Evolutionary conservation across 2,888 invertebrate genomes (phyloP).

Genomic region (Tenthredo distinguenda): DNA sequence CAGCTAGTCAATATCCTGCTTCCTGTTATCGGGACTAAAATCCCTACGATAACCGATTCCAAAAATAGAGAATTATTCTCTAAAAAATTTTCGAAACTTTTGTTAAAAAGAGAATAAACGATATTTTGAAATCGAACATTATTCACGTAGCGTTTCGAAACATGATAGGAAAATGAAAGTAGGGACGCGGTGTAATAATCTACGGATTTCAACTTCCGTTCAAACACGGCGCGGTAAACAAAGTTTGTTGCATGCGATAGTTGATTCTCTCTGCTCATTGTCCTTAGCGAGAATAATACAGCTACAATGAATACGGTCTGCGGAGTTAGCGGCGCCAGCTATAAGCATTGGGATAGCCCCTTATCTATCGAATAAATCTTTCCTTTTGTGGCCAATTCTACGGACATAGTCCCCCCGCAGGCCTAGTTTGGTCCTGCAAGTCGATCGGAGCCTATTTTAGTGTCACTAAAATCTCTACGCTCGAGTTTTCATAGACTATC

Average conservation of each 20-base stretch:
- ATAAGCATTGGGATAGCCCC: slow-evolving; percentile 20
- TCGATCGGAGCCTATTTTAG: slow-evolving; percentile 30
- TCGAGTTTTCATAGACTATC: slow-evolving; percentile 42
- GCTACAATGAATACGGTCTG: neutral
- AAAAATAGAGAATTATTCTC: neutral
- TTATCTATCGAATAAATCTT: slow-evolving; percentile 47
- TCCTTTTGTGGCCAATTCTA: slow-evolving; percentile 42
- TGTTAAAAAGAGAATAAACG: neutral
- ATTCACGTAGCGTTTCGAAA: too few relatives aligned
- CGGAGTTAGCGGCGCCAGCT: slow-evolving; percentile 3
- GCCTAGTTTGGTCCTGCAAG: neutral
- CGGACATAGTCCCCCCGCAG: neutral
- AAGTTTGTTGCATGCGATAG: slow-evolving; percentile 19
- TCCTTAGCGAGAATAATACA: neutral
- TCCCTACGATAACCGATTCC: neutral
- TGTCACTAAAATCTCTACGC: slow-evolving; percentile 39
- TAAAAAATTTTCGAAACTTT: neutral
- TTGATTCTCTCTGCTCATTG: slow-evolving; percentile 23
- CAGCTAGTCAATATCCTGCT: neutral
- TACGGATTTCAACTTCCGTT: neutral
- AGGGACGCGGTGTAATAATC: neutral
- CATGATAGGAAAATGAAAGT: neutral
- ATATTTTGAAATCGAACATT: too few relatives aligned
- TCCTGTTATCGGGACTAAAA: neutral
- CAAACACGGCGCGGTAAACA: neutral